A percentile compares a stretch with the other conserved stretches of the same genome.
Evolutionary conservation across 2,113 vertebrate species (phyloP).

Genomic region (Ciconia stormi): DNA sequence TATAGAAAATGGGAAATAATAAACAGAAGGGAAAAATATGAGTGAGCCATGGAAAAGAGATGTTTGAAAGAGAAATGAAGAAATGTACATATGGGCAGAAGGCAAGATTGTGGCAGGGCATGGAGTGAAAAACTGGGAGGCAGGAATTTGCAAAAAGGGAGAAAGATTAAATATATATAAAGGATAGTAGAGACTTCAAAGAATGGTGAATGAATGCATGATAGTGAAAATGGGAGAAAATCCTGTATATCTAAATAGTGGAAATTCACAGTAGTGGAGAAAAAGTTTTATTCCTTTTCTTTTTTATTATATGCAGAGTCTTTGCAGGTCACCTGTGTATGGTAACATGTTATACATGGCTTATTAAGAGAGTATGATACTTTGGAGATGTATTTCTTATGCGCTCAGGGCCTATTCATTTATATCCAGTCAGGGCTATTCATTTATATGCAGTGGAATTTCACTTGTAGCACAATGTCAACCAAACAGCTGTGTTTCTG

Average conservation of each 20-base stretch:
- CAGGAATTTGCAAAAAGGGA: not conserved
- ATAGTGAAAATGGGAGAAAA: not conserved
- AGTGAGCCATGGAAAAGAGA: not conserved
- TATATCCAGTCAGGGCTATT: not conserved
- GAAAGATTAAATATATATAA: not conserved
- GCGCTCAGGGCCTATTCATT: not conserved
- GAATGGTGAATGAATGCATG: not conserved
- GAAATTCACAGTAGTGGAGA: not conserved
- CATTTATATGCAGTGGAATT: not conserved
- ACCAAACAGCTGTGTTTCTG: not conserved
- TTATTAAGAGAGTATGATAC: not conserved
- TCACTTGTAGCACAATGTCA: not conserved
- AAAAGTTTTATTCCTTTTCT: not conserved
- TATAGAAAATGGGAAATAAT: not conserved
- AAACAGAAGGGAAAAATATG: not conserved
- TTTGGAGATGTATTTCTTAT: not conserved
- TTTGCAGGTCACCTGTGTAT: not conserved
- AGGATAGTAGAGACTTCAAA: not conserved
- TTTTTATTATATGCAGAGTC: not conserved
- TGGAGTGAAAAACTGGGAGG: not conserved
- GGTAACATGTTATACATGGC: not conserved
- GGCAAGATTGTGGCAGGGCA: not conserved
- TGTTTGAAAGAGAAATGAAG: not conserved
- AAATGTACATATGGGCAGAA: not conserved
- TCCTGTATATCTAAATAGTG: not conserved